Base-by-base conservation (phyloP, 2,113 vertebrate genomes). In the Sebastes schlegelii region DNA sequence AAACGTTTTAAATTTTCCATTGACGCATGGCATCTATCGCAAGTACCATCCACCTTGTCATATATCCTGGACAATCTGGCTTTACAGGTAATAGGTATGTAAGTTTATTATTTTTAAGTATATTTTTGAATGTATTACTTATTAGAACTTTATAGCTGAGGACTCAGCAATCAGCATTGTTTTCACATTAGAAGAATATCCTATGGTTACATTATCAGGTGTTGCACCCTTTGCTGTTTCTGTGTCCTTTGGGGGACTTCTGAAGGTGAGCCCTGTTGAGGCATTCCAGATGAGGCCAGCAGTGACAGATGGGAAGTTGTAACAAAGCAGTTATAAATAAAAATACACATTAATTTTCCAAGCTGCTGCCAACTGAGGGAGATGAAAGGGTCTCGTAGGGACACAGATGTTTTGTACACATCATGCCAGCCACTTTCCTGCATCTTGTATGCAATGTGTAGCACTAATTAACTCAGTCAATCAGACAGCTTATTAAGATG, bases 251-350 rank as follows among this genome's bases (percentile, higher is more conserved):
- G 9, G 26, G 43, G 14, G 55, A 46, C 40, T 63, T 42, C 23
- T 73, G 21, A 62, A 73, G 64, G 67, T 55, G 46, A 85, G 14
- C 17, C 17, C 67, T 48, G 61, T 26, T 58, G 68, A 40, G 9
- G 4, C 46, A 17, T 49, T 79, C 58, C 67, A 13, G 8, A 19
- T 60, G 61, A 62, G 43, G n/a, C 17, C 61, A 42, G 23, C 48
- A 57, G 12, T 62, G 52, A 69, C 52, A 64, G 17, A 86, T 43
- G 49, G 26, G 6, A 74, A 23, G 69, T 19, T 19, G 8, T 26
- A 62, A 63, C 46, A 54, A n/a, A 71, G 6, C 51, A 77, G 13
- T 34, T 6, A 45, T 74, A n/a, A 68, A 81, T 48, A 63, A 78
- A 55, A 65, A 54, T n/a, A 12, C 11, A 60, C 43, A 52, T 81